Evolutionary conservation across 2,888 invertebrate species (phyloP).

Genomic region (Nephrotoma appendiculata): DNA sequence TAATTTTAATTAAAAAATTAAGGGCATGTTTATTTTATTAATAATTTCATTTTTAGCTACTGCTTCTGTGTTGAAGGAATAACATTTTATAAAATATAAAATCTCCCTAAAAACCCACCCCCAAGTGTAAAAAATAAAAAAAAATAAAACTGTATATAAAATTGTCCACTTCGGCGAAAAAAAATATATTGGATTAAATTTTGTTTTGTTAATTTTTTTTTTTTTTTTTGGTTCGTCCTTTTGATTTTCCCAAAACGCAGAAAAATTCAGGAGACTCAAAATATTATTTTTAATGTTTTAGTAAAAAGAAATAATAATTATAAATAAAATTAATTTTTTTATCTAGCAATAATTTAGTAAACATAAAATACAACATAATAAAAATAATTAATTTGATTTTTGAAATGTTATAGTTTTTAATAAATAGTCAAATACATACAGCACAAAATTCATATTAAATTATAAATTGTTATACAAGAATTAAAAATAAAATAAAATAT

Average conservation of each 20-base stretch:
- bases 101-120: background rate
- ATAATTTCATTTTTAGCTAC: background rate
- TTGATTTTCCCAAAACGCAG: background rate
- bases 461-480: background rate
- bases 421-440: background rate
- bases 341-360: background rate
- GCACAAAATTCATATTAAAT: background rate
- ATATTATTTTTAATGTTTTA: background rate
- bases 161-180: background rate
- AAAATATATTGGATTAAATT: background rate
- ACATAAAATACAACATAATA: background rate
- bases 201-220: background rate
- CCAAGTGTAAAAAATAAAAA: background rate
- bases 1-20: conserved; percentile 3
- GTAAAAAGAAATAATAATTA: background rate
- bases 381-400: background rate
- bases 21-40: conserved; percentile 2
- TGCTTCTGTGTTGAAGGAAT: background rate
- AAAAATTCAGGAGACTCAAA: background rate
- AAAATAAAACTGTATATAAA: background rate
- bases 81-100: background rate
- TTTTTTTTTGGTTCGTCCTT: background rate
- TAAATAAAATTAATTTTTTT: background rate
- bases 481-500: too few relatives aligned
- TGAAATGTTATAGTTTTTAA: background rate